phyloP scores from a whole-genome alignment of 2,888 invertebrate genomes.

The Crioceris asparagi region DNA sequence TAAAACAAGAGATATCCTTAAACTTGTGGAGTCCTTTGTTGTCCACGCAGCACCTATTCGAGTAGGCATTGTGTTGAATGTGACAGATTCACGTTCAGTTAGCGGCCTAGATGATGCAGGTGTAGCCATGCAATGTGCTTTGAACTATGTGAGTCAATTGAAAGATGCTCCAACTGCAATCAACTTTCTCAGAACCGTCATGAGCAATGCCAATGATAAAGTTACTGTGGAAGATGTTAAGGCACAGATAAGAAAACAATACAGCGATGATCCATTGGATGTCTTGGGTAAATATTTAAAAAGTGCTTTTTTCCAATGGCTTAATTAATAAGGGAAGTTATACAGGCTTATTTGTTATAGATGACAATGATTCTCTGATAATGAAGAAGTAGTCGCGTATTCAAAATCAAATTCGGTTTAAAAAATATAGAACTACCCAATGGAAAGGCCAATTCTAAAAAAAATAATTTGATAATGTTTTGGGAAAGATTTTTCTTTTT shows the following conservation, averaged over 20 bases:
- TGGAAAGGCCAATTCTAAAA: too few relatives aligned
- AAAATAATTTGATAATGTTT: too few relatives aligned
- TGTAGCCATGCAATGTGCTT: slow-evolving; percentile 77
- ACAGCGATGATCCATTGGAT: slow-evolving; percentile 47
- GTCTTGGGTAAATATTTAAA: slow-evolving; percentile 21
- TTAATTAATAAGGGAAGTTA: too few relatives aligned
- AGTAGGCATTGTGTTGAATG: slow-evolving; percentile 76
- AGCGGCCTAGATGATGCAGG: slow-evolving; percentile 60
- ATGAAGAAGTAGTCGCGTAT: too few relatives aligned
- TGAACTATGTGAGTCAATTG: slow-evolving; percentile 77
- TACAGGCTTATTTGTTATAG: slow-evolving; percentile 1
- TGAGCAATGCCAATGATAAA: slow-evolving; percentile 40
- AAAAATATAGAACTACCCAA: too few relatives aligned
- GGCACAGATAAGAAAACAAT: slow-evolving; percentile 52
- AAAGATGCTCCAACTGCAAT: slow-evolving; percentile 67
- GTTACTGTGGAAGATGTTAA: slow-evolving; percentile 60
- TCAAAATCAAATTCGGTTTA: too few relatives aligned
- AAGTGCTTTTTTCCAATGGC: too few relatives aligned
- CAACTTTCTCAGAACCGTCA: slow-evolving; percentile 76
- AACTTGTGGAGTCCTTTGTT: slow-evolving; percentile 82
- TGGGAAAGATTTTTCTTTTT: too few relatives aligned
- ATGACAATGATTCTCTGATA: too few relatives aligned
- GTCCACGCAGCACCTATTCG: slow-evolving; percentile 84
- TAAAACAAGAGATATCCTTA: slow-evolving; percentile 61
- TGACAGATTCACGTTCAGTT: slow-evolving; percentile 44